phyloP scores from a whole-genome alignment of 2,888 invertebrate genomes.

The Meta bourneti region DNA sequence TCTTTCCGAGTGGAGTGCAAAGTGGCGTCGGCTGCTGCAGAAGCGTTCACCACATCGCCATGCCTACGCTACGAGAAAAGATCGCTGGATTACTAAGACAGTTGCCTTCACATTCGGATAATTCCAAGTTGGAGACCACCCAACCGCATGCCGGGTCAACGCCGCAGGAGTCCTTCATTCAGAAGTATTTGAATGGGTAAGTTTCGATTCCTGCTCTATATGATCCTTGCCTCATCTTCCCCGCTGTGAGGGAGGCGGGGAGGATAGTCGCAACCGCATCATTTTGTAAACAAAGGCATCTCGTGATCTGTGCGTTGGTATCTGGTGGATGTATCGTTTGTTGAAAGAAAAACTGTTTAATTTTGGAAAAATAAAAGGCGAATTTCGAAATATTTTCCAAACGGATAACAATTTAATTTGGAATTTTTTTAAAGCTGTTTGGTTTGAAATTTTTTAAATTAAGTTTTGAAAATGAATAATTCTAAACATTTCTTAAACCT shows the following conservation, averaged over 20 bases:
- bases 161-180: constrained; percentile 71
- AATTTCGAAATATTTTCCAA: too few relatives aligned
- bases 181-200: constrained; percentile 76
- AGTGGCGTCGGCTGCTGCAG: constrained; percentile 31
- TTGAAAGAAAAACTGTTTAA: too few relatives aligned
- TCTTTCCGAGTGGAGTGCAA: not conserved
- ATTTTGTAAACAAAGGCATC: constrained; percentile 54
- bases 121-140: constrained; percentile 44
- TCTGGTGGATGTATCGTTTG: too few relatives aligned
- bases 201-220: constrained; percentile 5
- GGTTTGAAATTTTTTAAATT: too few relatives aligned
- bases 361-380: too few relatives aligned
- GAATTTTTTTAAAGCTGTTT: too few relatives aligned
- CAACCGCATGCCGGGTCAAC: constrained; percentile 39
- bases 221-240: not conserved
- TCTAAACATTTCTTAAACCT: too few relatives aligned
- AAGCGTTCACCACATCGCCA: constrained; percentile 14
- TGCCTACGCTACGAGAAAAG: constrained; percentile 76
- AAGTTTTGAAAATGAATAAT: too few relatives aligned
- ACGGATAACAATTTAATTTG: too few relatives aligned
- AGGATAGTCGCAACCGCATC: not conserved
- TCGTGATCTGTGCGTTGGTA: not conserved
- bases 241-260: not conserved
- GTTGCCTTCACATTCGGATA: constrained; percentile 62
- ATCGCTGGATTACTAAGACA: constrained; percentile 73